phyloP scores from a whole-genome alignment of 2,797 vertebrate species.

The Anniella stebbinsi region DNA sequence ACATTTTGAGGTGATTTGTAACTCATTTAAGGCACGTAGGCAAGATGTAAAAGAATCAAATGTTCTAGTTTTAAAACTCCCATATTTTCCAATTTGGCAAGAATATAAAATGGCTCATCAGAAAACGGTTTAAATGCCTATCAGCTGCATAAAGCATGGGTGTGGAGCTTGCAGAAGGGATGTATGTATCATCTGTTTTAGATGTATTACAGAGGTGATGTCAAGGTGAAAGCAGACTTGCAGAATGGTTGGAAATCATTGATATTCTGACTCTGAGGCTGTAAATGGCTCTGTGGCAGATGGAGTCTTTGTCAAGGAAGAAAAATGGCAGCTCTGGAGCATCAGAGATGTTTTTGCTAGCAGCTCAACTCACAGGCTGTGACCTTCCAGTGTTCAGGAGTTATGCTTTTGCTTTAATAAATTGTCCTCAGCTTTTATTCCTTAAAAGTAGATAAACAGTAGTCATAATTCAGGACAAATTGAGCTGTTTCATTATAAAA shows the following conservation, averaged over 20 bases:
- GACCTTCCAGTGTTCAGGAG: slow-evolving; percentile 87
- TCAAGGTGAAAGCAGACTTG: slow-evolving; percentile 92
- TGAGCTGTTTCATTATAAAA: slow-evolving; percentile 72
- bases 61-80: slow-evolving; percentile 51
- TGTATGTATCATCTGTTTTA: slow-evolving; percentile 83
- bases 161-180: slow-evolving; percentile 67
- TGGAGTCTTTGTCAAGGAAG: slow-evolving; percentile 97
- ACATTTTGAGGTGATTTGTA: slow-evolving; percentile 46
- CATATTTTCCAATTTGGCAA: slow-evolving; percentile 37
- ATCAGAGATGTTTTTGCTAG: slow-evolving; percentile 84
- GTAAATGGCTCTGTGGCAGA: slow-evolving; percentile 94
- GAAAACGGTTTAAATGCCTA: slow-evolving; percentile 72
- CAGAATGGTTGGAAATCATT: slow-evolving; percentile 93
- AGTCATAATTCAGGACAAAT: slow-evolving; percentile 74
- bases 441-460: slow-evolving; percentile 76
- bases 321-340: slow-evolving; percentile 92
- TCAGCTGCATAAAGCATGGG: slow-evolving; percentile 74
- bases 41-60: slow-evolving; percentile 31
- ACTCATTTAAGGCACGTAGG: slow-evolving; percentile 46
- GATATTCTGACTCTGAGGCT: slow-evolving; percentile 94
- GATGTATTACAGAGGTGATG: slow-evolving; percentile 85
- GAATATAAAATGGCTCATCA: slow-evolving; percentile 63
- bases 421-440: slow-evolving; percentile 82
- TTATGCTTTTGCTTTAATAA: slow-evolving; percentile 84
- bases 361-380: slow-evolving; percentile 82